A percentile compares a stretch with the other conserved stretches of the same genome.
These are phyloP conservation scores for Vanessa tameamea DNA, from an alignment of 1,140 invertebrate genomes.

Conservation along the genomic window DNA sequence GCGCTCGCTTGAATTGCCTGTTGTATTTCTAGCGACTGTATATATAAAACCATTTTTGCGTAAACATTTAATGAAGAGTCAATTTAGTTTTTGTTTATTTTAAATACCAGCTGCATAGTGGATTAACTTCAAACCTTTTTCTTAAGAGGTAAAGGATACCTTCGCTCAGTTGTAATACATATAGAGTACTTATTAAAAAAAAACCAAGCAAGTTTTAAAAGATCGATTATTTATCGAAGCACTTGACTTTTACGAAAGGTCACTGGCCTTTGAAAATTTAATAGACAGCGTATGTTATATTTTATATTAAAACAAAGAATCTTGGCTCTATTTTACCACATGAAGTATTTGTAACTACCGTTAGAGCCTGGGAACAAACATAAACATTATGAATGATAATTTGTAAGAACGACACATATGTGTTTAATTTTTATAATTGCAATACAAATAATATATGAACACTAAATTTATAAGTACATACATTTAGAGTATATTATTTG, in stretches of 20 bases:
- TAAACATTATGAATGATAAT: not conserved
- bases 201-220: not conserved
- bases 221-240: not conserved
- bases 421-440: too few relatives aligned
- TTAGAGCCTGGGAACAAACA: not conserved
- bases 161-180: too few relatives aligned
- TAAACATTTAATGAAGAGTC: not conserved
- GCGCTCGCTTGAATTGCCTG: constrained; percentile 40
- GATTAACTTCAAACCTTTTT: too few relatives aligned
- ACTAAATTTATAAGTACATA: too few relatives aligned
- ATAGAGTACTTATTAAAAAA: not conserved
- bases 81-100: not conserved
- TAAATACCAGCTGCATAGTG: not conserved
- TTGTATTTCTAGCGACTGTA: not conserved
- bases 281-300: not conserved
- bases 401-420: too few relatives aligned
- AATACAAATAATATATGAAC: too few relatives aligned
- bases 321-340: not conserved
- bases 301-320: constrained; percentile 3
- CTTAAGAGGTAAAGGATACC: too few relatives aligned
- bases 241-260: not conserved
- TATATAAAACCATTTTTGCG: not conserved
- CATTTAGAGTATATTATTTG: too few relatives aligned
- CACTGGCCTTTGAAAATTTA: not conserved
- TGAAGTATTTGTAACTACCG: not conserved